These are phyloP conservation scores for Todiramphus saurophagus DNA, from an alignment of 2,113 vertebrate species.

Conservation along the genomic window DNA sequence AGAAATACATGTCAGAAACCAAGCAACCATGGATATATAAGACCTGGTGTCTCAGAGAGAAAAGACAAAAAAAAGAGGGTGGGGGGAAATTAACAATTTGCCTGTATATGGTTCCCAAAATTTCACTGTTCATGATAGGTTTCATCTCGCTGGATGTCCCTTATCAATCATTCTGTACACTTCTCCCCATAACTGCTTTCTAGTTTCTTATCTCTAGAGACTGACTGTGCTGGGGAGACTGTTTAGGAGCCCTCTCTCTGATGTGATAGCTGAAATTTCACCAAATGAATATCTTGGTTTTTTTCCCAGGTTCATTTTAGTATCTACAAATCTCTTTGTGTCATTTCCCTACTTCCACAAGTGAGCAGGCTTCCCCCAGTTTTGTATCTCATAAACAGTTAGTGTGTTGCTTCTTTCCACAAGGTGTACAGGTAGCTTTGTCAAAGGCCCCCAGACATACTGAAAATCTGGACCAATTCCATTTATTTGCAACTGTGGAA, in stretches of 20 bases:
- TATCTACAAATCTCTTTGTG: neutral
- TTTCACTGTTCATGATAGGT: neutral
- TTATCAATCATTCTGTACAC: neutral
- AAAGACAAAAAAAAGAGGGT: no score
- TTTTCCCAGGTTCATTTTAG: neutral
- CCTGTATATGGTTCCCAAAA: neutral
- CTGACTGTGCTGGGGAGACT: neutral
- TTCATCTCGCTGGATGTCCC: neutral
- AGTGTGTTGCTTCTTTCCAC: neutral
- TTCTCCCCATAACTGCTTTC: neutral
- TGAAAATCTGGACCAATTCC: neutral
- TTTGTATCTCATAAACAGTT: neutral
- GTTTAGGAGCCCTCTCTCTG: neutral
- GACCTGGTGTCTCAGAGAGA: neutral
- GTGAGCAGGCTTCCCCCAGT: neutral
- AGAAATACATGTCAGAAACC: neutral
- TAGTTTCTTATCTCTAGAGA: neutral
- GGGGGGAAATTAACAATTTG: neutral
- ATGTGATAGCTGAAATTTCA: neutral
- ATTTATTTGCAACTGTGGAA: neutral
- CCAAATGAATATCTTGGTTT: neutral
- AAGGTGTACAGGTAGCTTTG: neutral
- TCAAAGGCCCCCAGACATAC: neutral
- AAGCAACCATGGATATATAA: neutral
- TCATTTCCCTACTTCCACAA: neutral